A percentile compares a stretch with the other conserved stretches of the same genome.
Conservation (phyloP, 1,140 invertebrate species). For the Latrodectus geometricus region DNA sequence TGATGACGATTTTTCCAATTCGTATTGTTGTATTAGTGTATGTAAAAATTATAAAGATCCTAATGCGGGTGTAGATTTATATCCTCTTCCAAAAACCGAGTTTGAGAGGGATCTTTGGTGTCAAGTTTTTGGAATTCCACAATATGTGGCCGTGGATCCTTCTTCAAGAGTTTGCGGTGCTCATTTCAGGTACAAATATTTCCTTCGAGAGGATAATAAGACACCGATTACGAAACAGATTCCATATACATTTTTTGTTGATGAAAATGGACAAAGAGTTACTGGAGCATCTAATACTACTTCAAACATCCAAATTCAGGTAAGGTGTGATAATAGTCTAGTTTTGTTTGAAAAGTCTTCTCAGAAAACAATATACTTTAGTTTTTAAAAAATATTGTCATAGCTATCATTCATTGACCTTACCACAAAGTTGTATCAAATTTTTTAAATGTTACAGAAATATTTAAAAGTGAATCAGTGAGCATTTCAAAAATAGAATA, state of each 20-base stretch:
- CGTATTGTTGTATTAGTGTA: slow-evolving; percentile 16
- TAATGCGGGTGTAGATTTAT: slow-evolving; percentile 18
- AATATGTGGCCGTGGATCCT: not conserved
- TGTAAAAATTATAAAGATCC: slow-evolving; percentile 29
- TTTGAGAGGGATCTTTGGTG: not conserved
- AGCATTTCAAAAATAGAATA: too few relatives aligned
- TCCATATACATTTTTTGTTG: not conserved
- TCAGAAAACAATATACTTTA: too few relatives aligned
- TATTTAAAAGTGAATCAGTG: too few relatives aligned
- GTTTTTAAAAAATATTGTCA: too few relatives aligned
- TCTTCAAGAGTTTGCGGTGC: slow-evolving; percentile 13
- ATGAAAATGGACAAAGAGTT: not conserved
- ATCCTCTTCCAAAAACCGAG: slow-evolving; percentile 19
- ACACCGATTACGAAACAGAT: not conserved
- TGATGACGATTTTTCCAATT: not conserved
- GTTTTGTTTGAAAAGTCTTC: too few relatives aligned
- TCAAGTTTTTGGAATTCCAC: slow-evolving; percentile 15
- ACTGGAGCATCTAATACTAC: too few relatives aligned
- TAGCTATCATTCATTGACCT: too few relatives aligned
- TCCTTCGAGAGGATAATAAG: not conserved
- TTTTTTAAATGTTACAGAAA: too few relatives aligned
- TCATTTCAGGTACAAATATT: slow-evolving; percentile 26
- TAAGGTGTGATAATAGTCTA: too few relatives aligned
- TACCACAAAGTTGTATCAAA: too few relatives aligned
- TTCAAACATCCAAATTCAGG: too few relatives aligned